Base-by-base conservation (phyloP, 2,797 vertebrate species). In the Pantherophis vulpinus region DNA sequence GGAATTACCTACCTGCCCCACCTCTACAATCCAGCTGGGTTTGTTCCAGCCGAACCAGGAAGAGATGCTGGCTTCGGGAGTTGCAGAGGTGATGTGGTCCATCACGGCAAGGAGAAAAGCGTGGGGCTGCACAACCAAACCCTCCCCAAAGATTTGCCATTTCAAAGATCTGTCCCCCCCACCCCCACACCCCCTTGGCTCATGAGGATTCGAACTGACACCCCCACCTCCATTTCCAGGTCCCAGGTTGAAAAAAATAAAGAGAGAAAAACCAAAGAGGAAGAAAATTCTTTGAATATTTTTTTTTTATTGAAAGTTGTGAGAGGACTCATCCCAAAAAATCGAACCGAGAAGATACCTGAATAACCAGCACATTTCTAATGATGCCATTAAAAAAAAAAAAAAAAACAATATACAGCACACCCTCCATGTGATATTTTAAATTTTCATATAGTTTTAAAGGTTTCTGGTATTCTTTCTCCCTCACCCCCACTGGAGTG, bases 281-380 rank as follows among this genome's bases (percentile, higher is more conserved):
- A 20, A 92, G 90, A 70, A 18, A 91, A 87, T 96, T 94, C 94
- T 95, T 95, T 87, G 94, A 96, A 92, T 89, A 97, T 97, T 91
- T 98, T 89, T 63, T 88, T 88, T 98, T 98, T 98, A 98, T 99
- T 99, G 98, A 99, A 99, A 99, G 98, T 96, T 98, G 98, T 98
- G 98, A 98, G 97, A 98, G 98, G 98, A 98, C 98, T 98, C 97
- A 96, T 97, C 96, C 95, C 96, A 98, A 96, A 97, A 96, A 96
- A 96, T 32, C 94, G 97, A 97, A 96, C 94, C 96, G 95, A 97
- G 94, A 83, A 96, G 97, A 97, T 98, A 98, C 97, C 98, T 97
- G 98, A 98, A 98, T 98, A 98, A 98, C 98, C 98, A 98, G 98
- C 98, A 98, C 97, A 97, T 98, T 98, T 97, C 98, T 98, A 98